Evolutionary conservation across 2,888 invertebrate genomes (phyloP).

Genomic region (Deilephila elpenor): DNA sequence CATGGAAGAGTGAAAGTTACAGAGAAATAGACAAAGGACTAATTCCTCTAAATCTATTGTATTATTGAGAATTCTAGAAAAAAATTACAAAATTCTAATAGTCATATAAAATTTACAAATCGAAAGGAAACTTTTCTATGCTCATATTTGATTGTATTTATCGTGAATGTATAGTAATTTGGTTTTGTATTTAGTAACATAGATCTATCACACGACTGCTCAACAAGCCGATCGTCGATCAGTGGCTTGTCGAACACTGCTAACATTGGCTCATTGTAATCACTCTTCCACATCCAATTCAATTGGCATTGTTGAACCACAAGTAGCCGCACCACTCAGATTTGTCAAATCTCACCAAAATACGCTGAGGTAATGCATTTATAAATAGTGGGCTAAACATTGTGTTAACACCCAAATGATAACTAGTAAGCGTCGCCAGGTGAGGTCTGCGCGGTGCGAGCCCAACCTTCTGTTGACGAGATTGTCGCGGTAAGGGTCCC

Average conservation of each 20-base stretch:
- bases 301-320: slow-evolving; percentile 72
- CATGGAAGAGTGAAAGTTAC: slow-evolving; percentile 83
- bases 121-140: slow-evolving; percentile 4
- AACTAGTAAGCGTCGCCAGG: slow-evolving; percentile 68
- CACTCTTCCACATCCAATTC: slow-evolving; percentile 84
- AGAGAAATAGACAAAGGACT: slow-evolving; percentile 66
- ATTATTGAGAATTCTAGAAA: slow-evolving; percentile 32
- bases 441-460: slow-evolving; percentile 56
- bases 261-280: slow-evolving; percentile 53
- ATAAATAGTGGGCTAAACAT: slow-evolving; percentile 66
- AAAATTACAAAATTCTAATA: slow-evolving; percentile 18
- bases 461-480: slow-evolving; percentile 99
- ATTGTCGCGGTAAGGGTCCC: slow-evolving; percentile 99
- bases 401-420: slow-evolving; percentile 77
- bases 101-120: slow-evolving; percentile 19
- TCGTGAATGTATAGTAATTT: slow-evolving; percentile 49
- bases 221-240: slow-evolving; percentile 39
- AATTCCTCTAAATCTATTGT: slow-evolving; percentile 66
- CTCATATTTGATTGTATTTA: slow-evolving; percentile 49
- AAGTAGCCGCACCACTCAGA: slow-evolving; percentile 72
- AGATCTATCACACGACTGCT: slow-evolving; percentile 36
- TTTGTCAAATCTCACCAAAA: slow-evolving; percentile 54
- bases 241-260: slow-evolving; percentile 28
- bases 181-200: slow-evolving; percentile 32
- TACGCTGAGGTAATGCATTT: slow-evolving; percentile 40